Conservation (phyloP, 1,140 invertebrate genomes). For the Sinonovacula constricta region DNA sequence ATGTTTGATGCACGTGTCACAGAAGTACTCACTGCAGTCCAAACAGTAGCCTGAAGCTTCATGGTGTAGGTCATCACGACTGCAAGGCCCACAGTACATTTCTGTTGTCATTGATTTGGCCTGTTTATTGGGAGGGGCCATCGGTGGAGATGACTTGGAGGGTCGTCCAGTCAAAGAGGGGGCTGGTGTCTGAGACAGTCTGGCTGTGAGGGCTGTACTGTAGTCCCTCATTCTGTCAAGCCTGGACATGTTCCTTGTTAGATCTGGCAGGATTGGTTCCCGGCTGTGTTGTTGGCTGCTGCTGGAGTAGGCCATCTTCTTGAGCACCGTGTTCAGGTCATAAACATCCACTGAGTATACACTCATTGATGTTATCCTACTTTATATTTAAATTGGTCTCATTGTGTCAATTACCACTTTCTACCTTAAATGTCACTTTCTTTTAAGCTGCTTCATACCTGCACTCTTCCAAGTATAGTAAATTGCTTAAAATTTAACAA, state of each 20-base stretch:
- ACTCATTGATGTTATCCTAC: slow-evolving; percentile 50
- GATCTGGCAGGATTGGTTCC: neutral
- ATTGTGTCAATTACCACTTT: too few species aligned
- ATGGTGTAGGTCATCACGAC: slow-evolving; percentile 24
- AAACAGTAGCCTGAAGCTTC: slow-evolving; percentile 42
- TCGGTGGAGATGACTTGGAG: neutral
- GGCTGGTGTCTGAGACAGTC: neutral
- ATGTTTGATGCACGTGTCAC: slow-evolving; percentile 40
- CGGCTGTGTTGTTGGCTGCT: neutral
- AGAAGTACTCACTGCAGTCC: slow-evolving; percentile 47
- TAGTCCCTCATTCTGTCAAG: slow-evolving; percentile 37
- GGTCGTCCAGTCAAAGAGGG: neutral
- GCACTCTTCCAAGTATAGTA: too few species aligned
- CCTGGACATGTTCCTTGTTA: neutral
- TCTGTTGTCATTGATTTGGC: slow-evolving; percentile 42
- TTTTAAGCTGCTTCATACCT: too few species aligned
- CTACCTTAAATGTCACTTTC: too few species aligned
- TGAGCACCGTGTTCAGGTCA: slow-evolving; percentile 21
- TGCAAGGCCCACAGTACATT: slow-evolving; percentile 38
- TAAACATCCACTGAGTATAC: slow-evolving; percentile 41
- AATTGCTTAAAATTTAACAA: too few species aligned
- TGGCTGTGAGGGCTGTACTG: slow-evolving; percentile 11
- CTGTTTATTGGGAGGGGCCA: neutral
- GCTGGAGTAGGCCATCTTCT: slow-evolving; percentile 23
- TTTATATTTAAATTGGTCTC: too few species aligned